Percentiles rank a stretch among this genome's conserved stretches.
Conservation (phyloP, 2,888 invertebrate species). For the Hyposoter didymator region DNA sequence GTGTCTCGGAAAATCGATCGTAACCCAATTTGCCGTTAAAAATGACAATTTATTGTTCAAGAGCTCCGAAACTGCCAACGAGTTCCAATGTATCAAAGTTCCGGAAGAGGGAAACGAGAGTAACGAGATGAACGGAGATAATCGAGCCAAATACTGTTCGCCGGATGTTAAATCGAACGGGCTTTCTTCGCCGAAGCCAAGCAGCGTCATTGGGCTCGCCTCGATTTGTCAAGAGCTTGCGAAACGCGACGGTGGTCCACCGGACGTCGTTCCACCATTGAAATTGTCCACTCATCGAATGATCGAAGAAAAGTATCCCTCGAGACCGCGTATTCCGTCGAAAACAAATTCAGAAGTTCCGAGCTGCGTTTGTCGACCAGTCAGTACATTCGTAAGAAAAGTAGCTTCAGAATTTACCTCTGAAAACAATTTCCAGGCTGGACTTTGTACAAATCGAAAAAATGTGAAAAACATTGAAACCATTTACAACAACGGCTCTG, state of each 20-base stretch:
- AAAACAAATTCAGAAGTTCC: not conserved
- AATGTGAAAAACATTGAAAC: slow-evolving; percentile 28
- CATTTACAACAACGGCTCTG: not conserved
- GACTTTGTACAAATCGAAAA: slow-evolving; percentile 60
- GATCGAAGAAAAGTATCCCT: slow-evolving; percentile 23
- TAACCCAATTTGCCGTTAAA: slow-evolving; percentile 76
- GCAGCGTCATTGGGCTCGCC: slow-evolving; percentile 71
- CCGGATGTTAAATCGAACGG: slow-evolving; percentile 7
- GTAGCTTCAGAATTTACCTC: slow-evolving; percentile 62
- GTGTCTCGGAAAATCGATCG: slow-evolving; percentile 78
- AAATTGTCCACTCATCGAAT: slow-evolving; percentile 40
- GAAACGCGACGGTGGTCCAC: slow-evolving; percentile 69
- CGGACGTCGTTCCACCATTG: slow-evolving; percentile 55
- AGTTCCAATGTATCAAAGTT: slow-evolving; percentile 72
- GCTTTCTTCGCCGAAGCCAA: slow-evolving; percentile 53
- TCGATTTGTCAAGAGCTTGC: slow-evolving; percentile 71
- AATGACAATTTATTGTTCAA: slow-evolving; percentile 77
- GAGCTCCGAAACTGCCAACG: slow-evolving; percentile 72
- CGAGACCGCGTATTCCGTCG: slow-evolving; percentile 2
- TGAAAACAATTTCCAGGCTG: slow-evolving; percentile 53
- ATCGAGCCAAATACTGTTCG: not conserved
- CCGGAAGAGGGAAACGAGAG: slow-evolving; percentile 48
- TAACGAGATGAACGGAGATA: slow-evolving; percentile 7
- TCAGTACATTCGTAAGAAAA: slow-evolving; percentile 29
- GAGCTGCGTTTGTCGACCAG: slow-evolving; percentile 48